A percentile compares a stretch with the other conserved stretches of the same genome.
Conservation (phyloP, 2,797 vertebrate species). For the Tenualosa thibaudeaui region DNA sequence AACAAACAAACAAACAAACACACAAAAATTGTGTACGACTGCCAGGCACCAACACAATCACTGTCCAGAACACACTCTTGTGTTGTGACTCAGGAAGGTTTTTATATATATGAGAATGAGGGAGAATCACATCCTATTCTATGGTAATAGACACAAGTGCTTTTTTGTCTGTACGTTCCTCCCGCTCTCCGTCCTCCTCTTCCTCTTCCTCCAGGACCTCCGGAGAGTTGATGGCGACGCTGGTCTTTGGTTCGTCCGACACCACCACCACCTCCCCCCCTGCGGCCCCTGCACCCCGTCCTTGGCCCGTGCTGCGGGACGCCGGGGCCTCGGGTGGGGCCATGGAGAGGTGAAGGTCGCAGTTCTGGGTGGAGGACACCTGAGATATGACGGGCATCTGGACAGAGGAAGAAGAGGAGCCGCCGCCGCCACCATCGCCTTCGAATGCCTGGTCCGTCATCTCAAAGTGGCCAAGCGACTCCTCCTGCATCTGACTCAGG, state of each 20-base stretch:
- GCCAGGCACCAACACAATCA: slow-evolving; percentile 10
- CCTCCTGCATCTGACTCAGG: slow-evolving; percentile 87
- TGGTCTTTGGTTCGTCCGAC: slow-evolving; percentile 40
- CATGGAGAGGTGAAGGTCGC: slow-evolving; percentile 84
- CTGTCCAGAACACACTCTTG: background rate
- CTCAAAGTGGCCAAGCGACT: slow-evolving; percentile 85
- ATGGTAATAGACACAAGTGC: slow-evolving; percentile 83
- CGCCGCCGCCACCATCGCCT: slow-evolving; percentile 43
- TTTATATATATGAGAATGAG: background rate
- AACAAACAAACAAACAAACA: slow-evolving; percentile 5
- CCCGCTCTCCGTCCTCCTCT: slow-evolving; percentile 62
- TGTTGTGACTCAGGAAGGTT: background rate
- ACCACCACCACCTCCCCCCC: slow-evolving; percentile 65
- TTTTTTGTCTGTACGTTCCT: slow-evolving; percentile 75
- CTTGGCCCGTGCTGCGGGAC: slow-evolving; percentile 78
- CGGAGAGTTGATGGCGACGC: slow-evolving; percentile 39
- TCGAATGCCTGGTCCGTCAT: slow-evolving; percentile 82
- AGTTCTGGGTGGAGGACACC: slow-evolving; percentile 97
- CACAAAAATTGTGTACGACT: background rate
- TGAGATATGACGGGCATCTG: slow-evolving; percentile 98
- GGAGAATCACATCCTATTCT: slow-evolving; percentile 62
- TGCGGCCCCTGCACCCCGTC: slow-evolving; percentile 57
- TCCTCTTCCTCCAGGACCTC: slow-evolving; percentile 77
- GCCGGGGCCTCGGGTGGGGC: slow-evolving; percentile 83
- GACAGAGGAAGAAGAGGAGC: slow-evolving; percentile 85